A percentile compares a stretch with the other conserved stretches of the same genome.
These are phyloP conservation scores for Halichondria panicea DNA, from an alignment of 37 sponge, comb jelly and placozoan species.

Conservation along the genomic window DNA sequence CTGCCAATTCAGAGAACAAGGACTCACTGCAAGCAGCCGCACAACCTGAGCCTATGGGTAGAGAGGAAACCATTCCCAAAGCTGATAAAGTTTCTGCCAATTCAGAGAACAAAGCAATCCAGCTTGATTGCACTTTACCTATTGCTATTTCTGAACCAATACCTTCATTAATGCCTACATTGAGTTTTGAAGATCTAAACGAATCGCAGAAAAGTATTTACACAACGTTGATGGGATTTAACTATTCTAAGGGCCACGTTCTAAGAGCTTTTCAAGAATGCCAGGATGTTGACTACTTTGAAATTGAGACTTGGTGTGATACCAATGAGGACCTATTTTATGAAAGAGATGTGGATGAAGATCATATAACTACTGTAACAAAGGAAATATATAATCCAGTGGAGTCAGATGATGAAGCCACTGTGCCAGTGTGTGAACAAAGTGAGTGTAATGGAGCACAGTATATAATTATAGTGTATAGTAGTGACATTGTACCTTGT, in stretches of 20 bases:
- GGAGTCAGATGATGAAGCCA: conserved; percentile 1
- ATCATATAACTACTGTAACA: neutral
- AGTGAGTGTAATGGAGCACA: too few relatives aligned
- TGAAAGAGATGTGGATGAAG: neutral
- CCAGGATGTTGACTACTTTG: conserved; percentile 12
- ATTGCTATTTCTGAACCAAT: too few relatives aligned
- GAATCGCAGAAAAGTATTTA: conserved; percentile 14
- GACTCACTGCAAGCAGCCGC: neutral
- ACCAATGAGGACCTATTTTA: conserved; percentile 27
- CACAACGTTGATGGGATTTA: neutral
- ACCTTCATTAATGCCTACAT: conserved; percentile 7
- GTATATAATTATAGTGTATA: too few relatives aligned
- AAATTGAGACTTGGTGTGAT: conserved; percentile 25
- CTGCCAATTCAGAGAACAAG: too few relatives aligned
- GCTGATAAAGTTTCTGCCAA: neutral
- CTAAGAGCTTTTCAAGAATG: conserved; percentile 34
- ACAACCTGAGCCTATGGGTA: neutral
- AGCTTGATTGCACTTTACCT: too few relatives aligned
- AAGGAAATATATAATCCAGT: neutral
- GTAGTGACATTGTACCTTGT: too few relatives aligned
- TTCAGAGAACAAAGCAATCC: neutral
- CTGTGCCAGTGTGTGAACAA: too few relatives aligned
- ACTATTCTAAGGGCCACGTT: neutral
- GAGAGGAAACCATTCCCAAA: neutral
- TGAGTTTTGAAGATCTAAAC: conserved; percentile 23